Evolutionary conservation across 2,113 vertebrate genomes (phyloP).

Genomic region (Canis aureus): DNA sequence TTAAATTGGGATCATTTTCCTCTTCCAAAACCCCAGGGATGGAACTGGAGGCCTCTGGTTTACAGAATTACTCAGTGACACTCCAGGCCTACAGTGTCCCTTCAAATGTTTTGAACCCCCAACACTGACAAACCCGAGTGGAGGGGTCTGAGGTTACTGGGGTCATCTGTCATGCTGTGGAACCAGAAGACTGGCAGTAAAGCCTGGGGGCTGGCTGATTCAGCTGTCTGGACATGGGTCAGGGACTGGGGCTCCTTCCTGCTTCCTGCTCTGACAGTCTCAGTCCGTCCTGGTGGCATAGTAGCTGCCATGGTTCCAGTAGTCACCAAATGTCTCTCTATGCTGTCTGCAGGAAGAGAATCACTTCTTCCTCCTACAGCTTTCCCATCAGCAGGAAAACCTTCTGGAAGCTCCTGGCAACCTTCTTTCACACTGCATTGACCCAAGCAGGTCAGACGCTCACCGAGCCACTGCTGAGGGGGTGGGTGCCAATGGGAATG

Average conservation of each 20-base stretch:
- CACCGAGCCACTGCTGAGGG: not conserved
- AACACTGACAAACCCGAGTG: not conserved
- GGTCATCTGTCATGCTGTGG: fast-evolving
- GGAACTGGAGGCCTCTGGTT: not conserved
- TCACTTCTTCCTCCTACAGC: not conserved
- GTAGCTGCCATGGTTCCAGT: not conserved
- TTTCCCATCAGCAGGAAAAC: not conserved
- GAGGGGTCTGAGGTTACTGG: not conserved
- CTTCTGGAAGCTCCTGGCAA: not conserved
- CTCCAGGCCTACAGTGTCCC: too few species aligned
- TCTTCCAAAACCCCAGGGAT: not conserved
- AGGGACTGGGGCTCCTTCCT: not conserved
- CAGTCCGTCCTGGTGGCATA: not conserved
- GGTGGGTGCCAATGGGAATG: not conserved
- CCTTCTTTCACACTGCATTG: not conserved
- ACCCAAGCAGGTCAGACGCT: not conserved
- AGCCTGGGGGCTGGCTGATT: not conserved
- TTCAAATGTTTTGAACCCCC: not conserved
- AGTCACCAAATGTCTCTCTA: not conserved
- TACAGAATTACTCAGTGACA: not conserved
- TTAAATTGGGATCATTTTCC: not conserved
- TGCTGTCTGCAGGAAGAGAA: not conserved
- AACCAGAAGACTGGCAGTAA: not conserved
- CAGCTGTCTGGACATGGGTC: fast-evolving
- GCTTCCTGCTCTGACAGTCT: not conserved